Evolutionary conservation across 1,140 invertebrate species (phyloP).

Genomic region (Diabrotica virgifera): DNA sequence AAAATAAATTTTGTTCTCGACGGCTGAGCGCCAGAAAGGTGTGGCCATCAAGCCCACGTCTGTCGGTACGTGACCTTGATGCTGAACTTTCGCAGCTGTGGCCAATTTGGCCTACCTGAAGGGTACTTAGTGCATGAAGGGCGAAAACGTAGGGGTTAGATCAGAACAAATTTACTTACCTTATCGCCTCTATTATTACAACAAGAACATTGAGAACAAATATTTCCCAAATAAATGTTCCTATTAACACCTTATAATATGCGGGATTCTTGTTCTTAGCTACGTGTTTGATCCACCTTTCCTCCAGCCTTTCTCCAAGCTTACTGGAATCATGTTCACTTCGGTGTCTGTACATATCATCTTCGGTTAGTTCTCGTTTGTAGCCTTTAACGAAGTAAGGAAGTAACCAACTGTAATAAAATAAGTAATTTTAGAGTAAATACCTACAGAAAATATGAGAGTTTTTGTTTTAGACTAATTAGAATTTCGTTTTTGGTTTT

Average conservation of each 20-base stretch:
- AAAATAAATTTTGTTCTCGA: too few species aligned
- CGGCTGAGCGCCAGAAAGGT: too few species aligned
- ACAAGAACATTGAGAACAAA: constrained; percentile 47
- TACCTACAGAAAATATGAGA: too few species aligned
- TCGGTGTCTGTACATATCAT: constrained; percentile 30
- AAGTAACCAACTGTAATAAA: constrained; percentile 45
- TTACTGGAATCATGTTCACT: constrained; percentile 30
- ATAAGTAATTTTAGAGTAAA: too few species aligned
- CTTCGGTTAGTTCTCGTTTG: constrained; percentile 30
- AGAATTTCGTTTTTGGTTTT: too few species aligned
- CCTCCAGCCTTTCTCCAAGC: constrained; percentile 57
- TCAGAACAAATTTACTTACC: constrained; percentile 39
- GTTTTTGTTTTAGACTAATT: too few species aligned
- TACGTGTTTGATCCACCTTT: constrained; percentile 52
- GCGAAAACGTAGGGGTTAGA: too few species aligned
- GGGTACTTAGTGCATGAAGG: too few species aligned
- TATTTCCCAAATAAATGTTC: constrained; percentile 34
- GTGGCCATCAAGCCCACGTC: too few species aligned
- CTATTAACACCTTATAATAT: constrained; percentile 41
- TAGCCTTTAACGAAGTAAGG: constrained; percentile 34
- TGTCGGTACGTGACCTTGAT: too few species aligned
- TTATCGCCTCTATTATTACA: constrained; percentile 53
- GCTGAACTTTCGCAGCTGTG: too few species aligned
- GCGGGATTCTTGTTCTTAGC: constrained; percentile 36
- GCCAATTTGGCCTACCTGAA: too few species aligned